Percentiles rank a stretch among this genome's conserved stretches.
Evolutionary conservation across 37 sponge, comb jelly and placozoan genomes (phyloP).

Genomic region (Geodia barretti): DNA sequence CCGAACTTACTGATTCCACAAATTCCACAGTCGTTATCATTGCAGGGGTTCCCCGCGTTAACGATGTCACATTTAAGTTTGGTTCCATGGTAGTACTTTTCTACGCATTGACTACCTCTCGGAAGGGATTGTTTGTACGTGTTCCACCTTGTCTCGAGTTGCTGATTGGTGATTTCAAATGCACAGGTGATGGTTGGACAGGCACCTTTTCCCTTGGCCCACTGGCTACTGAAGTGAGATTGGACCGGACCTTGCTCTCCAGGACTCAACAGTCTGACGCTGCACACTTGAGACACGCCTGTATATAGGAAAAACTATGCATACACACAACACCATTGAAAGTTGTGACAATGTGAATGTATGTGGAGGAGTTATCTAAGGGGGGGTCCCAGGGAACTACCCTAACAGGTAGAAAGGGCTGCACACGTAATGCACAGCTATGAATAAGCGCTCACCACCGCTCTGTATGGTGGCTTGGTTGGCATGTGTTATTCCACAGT

Average conservation of each 20-base stretch:
- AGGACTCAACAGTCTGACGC: no score
- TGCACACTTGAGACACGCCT: no score
- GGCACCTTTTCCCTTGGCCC: slow-evolving; percentile 15
- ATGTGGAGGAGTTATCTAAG: no score
- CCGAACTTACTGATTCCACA: slow-evolving; percentile 69
- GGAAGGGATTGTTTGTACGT: background rate
- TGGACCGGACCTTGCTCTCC: no score
- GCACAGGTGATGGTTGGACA: slow-evolving; percentile 8
- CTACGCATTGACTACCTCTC: background rate
- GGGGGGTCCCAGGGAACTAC: no score
- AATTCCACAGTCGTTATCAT: slow-evolving; percentile 46
- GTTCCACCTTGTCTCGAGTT: background rate
- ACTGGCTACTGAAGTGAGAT: no score
- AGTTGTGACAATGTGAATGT: background rate
- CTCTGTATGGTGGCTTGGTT: slow-evolving; percentile 6
- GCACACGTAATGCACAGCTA: no score
- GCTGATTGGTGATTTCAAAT: slow-evolving; percentile 1
- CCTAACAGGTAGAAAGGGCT: no score
- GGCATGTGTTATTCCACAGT: slow-evolving; percentile 68
- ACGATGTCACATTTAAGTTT: slow-evolving; percentile 60
- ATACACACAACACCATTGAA: slow-evolving; percentile 1
- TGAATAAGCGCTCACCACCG: no score
- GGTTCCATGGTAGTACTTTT: slow-evolving; percentile 79
- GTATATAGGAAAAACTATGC: no score
- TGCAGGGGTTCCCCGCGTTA: slow-evolving; percentile 30